Base-by-base conservation (phyloP, 92 coral and sea anemone genomes). In the Porites cylindrica region DNA sequence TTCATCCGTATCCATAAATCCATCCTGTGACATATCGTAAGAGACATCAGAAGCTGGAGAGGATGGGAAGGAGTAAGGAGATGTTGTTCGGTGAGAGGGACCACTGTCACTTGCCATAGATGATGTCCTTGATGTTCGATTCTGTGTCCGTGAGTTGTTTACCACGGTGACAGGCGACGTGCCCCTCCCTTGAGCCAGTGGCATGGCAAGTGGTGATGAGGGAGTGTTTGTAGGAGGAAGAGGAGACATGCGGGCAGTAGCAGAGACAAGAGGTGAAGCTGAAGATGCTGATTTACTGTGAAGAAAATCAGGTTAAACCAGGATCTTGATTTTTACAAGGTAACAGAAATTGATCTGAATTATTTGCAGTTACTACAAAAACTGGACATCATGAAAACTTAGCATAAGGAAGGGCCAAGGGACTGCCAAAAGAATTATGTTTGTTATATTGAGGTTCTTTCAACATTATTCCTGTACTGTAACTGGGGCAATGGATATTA, bases 51-150 rank as follows among this genome's bases (percentile, higher is more conserved):
- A 92, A 32, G 98, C 96, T 38, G 99, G 99, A 8, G 99, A 97
- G 10, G 99, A 95, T 4, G 99, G 99, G 72, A 94, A 95, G 19
- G 99, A 97, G 53, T 90, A 91, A 19, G 98, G 98, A 7, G 99
- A 95, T 81, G 88, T 82, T 10, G 99, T 94, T 18, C 99, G 93
- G 59, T 95, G 96, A 1, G 98, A 95, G 19, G 93, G 94, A 43
- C 94, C 94, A 82, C 98, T 94, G 76, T 95, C 98, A 86, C 98
- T 95, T 5, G 98, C 98, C 89, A 95, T 90, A 38, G 98, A 95
- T 26, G 98, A 95, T 11, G 98, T 95, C 84, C 98, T 90, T 75
- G 98, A 95, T 43, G 98, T 82, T 21, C 98, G 92, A 54, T 89
- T 88, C 53, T 76, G 75, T 10, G 91, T 88, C 78, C 90, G 89